Evolutionary conservation across 1,140 invertebrate genomes (phyloP).

Genomic region (Centruroides vittatus): DNA sequence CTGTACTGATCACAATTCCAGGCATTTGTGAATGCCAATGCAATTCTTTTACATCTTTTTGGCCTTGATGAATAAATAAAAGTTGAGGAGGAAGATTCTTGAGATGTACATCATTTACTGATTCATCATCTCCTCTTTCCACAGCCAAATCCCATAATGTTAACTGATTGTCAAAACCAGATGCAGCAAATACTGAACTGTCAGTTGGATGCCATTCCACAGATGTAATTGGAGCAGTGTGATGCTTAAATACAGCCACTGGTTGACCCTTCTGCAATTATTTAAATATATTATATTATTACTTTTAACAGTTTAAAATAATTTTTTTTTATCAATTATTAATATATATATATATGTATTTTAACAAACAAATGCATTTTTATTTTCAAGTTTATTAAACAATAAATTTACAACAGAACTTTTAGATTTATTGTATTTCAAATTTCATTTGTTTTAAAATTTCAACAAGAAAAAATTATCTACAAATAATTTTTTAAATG

Average conservation of each 20-base stretch:
- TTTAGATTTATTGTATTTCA: no score
- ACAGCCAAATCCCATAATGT: slow-evolving; percentile 92
- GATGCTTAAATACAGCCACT: slow-evolving; percentile 85
- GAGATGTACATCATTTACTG: slow-evolving; percentile 32
- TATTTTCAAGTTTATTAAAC: no score
- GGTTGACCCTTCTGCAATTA: slow-evolving; percentile 42
- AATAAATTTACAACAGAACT: no score
- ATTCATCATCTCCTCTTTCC: slow-evolving; percentile 48
- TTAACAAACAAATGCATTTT: no score
- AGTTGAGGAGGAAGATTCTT: slow-evolving; percentile 77
- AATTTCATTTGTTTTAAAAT: no score
- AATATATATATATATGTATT: no score
- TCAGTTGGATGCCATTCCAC: slow-evolving; percentile 95
- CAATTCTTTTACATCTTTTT: slow-evolving; percentile 93
- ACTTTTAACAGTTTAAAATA: not conserved
- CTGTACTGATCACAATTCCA: slow-evolving; percentile 86
- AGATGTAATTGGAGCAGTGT: slow-evolving; percentile 71
- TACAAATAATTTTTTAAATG: no score
- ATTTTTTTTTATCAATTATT: no score
- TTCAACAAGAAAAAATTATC: no score
- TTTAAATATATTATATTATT: no score
- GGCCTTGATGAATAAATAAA: slow-evolving; percentile 96
- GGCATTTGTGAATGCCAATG: slow-evolving; percentile 96
- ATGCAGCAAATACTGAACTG: slow-evolving; percentile 78
- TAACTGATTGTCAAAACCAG: slow-evolving; percentile 91